phyloP scores from a whole-genome alignment of 2,797 vertebrate genomes.

The Helarctos malayanus region DNA sequence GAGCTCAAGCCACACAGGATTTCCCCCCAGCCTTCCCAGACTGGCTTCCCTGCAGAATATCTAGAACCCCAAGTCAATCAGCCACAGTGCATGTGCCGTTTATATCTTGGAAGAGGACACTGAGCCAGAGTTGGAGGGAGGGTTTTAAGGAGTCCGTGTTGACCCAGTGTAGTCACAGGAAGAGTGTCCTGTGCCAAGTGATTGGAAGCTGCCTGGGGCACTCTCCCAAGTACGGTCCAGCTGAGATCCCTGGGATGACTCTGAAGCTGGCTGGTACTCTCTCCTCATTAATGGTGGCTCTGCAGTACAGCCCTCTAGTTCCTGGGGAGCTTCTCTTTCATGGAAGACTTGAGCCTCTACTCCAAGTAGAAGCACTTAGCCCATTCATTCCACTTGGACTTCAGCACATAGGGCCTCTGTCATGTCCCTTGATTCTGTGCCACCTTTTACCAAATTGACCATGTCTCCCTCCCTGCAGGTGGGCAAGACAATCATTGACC shows the following conservation, averaged over 20 bases:
- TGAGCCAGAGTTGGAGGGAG: neutral
- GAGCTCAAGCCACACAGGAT: neutral
- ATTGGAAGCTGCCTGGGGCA: neutral
- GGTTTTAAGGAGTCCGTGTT: neutral
- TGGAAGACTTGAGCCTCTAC: neutral
- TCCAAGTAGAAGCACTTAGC: neutral
- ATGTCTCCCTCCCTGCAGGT: neutral
- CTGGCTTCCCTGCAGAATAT: neutral
- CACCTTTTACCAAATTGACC: neutral
- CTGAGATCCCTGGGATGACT: neutral
- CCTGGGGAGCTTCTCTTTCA: neutral
- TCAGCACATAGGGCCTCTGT: neutral
- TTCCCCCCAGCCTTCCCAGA: neutral
- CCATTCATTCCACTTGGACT: neutral
- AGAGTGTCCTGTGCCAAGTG: neutral
- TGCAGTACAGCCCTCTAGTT: neutral
- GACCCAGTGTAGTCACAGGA: neutral
- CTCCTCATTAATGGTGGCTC: neutral
- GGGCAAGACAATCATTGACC: neutral
- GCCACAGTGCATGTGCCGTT: neutral
- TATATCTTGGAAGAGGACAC: neutral
- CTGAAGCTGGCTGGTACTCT: neutral
- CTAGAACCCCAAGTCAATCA: neutral
- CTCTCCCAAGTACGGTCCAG: neutral
- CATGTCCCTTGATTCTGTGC: neutral